Conservation (phyloP, 2,113 vertebrate genomes). For the Colinus virginianus region DNA sequence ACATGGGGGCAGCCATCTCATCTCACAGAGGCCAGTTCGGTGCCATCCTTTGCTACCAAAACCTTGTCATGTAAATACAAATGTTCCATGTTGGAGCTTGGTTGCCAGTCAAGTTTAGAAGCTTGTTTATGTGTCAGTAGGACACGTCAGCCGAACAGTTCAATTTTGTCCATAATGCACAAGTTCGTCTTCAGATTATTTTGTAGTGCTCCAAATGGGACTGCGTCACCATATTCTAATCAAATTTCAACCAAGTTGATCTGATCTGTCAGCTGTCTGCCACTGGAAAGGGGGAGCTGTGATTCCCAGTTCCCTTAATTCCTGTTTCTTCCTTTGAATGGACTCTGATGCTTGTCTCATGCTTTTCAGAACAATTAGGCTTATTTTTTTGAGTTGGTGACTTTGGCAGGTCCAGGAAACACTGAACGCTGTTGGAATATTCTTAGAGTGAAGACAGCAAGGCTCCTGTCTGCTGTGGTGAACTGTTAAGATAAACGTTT, state of each 20-base stretch:
- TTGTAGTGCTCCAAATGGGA: not conserved
- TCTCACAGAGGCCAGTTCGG: not conserved
- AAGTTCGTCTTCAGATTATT: not conserved
- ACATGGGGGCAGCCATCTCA: fast-evolving
- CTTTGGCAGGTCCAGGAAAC: not conserved
- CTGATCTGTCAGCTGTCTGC: not conserved
- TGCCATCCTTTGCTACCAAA: not conserved
- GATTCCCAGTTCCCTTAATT: not conserved
- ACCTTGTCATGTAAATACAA: not conserved
- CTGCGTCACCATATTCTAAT: not conserved
- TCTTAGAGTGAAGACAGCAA: not conserved
- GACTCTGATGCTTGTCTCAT: not conserved
- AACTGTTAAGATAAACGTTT: not conserved
- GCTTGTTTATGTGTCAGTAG: not conserved
- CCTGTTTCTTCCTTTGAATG: not conserved
- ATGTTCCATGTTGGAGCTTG: not conserved
- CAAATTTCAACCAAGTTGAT: not conserved
- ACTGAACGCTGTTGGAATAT: not conserved
- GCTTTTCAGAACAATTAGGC: constrained; percentile 15
- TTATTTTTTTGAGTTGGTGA: not conserved
- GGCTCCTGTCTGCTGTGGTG: not conserved
- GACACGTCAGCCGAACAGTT: not conserved
- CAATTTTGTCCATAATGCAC: not conserved
- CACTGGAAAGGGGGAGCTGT: constrained; percentile 1
- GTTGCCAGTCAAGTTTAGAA: not conserved